Conservation (phyloP, 2,113 vertebrate genomes). For the Cariama cristata region DNA sequence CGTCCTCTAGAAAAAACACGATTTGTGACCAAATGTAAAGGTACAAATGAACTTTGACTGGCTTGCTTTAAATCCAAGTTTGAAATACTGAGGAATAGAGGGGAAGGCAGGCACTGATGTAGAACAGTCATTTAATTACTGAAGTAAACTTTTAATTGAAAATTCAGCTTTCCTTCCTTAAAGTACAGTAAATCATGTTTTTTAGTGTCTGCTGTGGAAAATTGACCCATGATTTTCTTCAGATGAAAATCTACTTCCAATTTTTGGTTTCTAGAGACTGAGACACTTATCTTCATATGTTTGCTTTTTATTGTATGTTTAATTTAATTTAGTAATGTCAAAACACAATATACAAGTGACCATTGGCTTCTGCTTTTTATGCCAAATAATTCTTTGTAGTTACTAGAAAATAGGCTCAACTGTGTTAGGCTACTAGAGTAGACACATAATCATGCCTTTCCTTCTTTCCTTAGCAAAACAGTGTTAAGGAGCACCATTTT, state of each 20-base stretch:
- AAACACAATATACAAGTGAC: neutral
- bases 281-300: neutral
- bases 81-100: neutral
- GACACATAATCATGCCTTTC: neutral
- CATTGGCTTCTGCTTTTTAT: neutral
- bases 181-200: neutral
- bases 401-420: neutral
- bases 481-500: constrained; percentile 6
- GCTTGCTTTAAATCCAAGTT: neutral
- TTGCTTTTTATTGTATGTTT: neutral
- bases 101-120: constrained; percentile 8
- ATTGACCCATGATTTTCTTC: neutral
- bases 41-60: constrained; percentile 70
- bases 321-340: neutral
- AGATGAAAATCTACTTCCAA: neutral
- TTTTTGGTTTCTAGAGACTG: neutral
- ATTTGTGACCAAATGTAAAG: constrained; percentile 90
- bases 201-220: neutral
- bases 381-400: neutral
- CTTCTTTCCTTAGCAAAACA: neutral
- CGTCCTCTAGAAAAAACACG: constrained; percentile 88
- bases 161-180: constrained; percentile 7
- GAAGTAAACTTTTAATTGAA: neutral
- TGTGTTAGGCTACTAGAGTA: neutral
- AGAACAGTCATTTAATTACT: neutral